These are phyloP conservation scores for Drepanosiphum platanoidis DNA, from an alignment of 2,888 invertebrate genomes.

Conservation along the genomic window DNA sequence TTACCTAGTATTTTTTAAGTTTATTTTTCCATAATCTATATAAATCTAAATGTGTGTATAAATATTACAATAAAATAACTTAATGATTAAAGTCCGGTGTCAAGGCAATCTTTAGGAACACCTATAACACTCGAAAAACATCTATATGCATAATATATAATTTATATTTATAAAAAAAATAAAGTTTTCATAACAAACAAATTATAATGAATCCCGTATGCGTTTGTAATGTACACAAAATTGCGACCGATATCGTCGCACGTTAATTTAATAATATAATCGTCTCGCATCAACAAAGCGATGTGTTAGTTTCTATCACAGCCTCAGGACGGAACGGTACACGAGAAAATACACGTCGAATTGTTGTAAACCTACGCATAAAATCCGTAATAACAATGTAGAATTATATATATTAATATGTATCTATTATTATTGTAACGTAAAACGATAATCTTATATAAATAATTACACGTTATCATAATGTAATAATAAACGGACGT, in stretches of 20 bases:
- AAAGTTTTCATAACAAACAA: conserved; percentile 35
- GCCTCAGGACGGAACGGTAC: conserved; percentile 56
- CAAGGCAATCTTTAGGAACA: conserved; percentile 54
- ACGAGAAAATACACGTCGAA: not conserved
- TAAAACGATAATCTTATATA: conserved; percentile 4
- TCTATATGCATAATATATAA: too few species aligned
- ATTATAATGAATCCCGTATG: not conserved
- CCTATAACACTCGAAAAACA: conserved; percentile 24
- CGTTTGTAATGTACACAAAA: conserved; percentile 16
- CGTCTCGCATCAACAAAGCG: conserved; percentile 11
- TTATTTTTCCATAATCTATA: not conserved
- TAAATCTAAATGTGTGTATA: not conserved
- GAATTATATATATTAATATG: not conserved
- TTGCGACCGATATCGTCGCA: not conserved
- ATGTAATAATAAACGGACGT: not conserved
- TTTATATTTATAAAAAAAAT: too few species aligned
- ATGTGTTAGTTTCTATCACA: conserved; percentile 56
- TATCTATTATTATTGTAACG: conserved; percentile 1
- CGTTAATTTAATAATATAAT: too few species aligned
- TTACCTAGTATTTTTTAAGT: conserved; percentile 32
- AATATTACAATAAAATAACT: conserved; percentile 12
- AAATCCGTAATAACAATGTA: not conserved
- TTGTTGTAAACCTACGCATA: not conserved
- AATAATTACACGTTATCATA: not conserved
- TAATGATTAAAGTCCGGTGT: conserved; percentile 47